Conservation (phyloP, 2,888 invertebrate species). For the Carpatolechia fugitivella region DNA sequence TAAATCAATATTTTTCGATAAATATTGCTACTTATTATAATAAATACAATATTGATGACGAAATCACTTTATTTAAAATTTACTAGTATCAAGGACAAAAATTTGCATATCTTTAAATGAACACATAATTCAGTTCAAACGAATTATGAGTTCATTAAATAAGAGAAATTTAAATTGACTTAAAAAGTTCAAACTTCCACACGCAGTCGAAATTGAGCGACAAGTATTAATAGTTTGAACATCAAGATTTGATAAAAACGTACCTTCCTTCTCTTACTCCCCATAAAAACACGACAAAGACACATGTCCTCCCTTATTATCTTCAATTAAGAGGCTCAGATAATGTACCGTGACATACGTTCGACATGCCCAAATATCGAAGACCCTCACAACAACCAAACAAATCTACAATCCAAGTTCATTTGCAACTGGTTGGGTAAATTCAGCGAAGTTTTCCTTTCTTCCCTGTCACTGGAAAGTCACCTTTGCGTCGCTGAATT, state of each 20-base stretch:
- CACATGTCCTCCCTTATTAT: slow-evolving; percentile 77
- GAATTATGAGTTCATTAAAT: neutral
- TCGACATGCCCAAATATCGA: slow-evolving; percentile 38
- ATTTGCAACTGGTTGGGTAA: slow-evolving; percentile 38
- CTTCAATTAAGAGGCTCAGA: slow-evolving; percentile 77
- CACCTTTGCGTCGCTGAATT: slow-evolving; percentile 29
- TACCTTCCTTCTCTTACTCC: slow-evolving; percentile 61
- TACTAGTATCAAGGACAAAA: no score
- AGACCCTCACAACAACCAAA: slow-evolving; percentile 31
- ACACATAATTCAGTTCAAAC: neutral
- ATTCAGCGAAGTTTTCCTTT: slow-evolving; percentile 39
- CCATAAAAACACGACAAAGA: slow-evolving; percentile 77
- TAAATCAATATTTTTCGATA: neutral
- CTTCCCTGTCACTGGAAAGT: slow-evolving; percentile 28
- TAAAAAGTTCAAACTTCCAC: neutral
- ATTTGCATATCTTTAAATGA: neutral
- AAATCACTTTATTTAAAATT: no score
- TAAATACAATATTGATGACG: no score
- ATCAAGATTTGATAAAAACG: slow-evolving; percentile 62
- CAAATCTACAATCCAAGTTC: slow-evolving; percentile 33
- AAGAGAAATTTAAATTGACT: neutral
- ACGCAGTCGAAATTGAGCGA: slow-evolving; percentile 41
- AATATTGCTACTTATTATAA: no score
- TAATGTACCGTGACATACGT: slow-evolving; percentile 73
- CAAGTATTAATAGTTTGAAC: slow-evolving; percentile 56